Evolutionary conservation across 1,140 invertebrate species (phyloP), one percentile per base, ranked within the genome.

Genomic region (Drosophila quadrilineata): DNA sequence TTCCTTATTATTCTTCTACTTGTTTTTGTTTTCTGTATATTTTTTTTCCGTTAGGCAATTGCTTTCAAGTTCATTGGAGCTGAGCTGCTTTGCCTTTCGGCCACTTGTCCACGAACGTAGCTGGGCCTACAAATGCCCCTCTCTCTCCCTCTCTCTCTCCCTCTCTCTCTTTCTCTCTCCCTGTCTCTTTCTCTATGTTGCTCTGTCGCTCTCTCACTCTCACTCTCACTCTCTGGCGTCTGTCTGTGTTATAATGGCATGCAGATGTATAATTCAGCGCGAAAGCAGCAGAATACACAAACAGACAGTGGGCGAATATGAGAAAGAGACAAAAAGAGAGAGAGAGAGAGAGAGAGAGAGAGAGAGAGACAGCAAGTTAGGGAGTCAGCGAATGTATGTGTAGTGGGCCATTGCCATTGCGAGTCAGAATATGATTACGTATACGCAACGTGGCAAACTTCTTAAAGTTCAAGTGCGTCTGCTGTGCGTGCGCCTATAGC

Each of bases 391-490:
- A n/a, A n/a, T n/a, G n/a, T n/a, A n/a, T n/a, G n/a, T n/a, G n/a
- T n/a, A n/a, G n/a, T n/a, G n/a, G n/a, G n/a, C n/a, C n/a, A n/a
- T n/a, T 16, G 12, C 31, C 10, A 45, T 14, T 26, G 29, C 50
- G 41, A 41, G 43, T 49, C 56, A 54, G 54, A 79, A 84, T 84
- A 73, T 76, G 69, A 84, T 82, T 82, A 70, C 77, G 77, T 76
- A 82, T 82, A 82, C 77, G 77, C 77, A 82, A 76, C 69, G 77
- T 76, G 69, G 31, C n/a, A 76, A 68, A 82, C 77, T 82, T 82
- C 77, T 82, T 84, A 52, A 76, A 70, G 56, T 82, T 82, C 77
- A 82, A 82, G 77, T 80, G 75, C 59, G 74, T 14, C 28, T 29
- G 17, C 12, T 33, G 24, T 45, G 53, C 16, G 56, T 6, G 17